phyloP scores from a whole-genome alignment of 2,888 invertebrate species.

The Erannis defoliaria region DNA sequence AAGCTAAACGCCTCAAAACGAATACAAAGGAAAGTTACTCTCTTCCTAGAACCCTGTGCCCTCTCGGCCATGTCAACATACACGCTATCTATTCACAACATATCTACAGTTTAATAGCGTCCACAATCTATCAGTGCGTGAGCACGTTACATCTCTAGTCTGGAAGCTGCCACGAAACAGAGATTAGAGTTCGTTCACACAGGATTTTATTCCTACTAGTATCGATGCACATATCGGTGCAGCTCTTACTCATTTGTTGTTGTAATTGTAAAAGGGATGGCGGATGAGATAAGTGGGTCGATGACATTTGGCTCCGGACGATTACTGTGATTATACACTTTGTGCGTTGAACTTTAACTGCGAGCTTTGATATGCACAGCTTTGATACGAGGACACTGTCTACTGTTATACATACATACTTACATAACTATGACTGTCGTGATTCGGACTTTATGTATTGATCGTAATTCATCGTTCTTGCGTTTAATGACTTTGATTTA shows the following conservation, averaged over 20 bases:
- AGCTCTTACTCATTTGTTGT: constrained; percentile 86
- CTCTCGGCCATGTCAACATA: constrained; percentile 45
- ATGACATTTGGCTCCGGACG: constrained; percentile 85
- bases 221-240: constrained; percentile 83
- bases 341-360: constrained; percentile 84
- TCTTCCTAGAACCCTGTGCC: constrained; percentile 31
- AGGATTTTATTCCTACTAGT: constrained; percentile 85
- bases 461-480: constrained; percentile 14
- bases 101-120: constrained; percentile 48
- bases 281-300: constrained; percentile 86
- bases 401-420: constrained; percentile 6
- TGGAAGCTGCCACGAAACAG: constrained; percentile 81
- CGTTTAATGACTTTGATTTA: constrained; percentile 21
- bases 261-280: constrained; percentile 86
- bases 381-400: constrained; percentile 62
- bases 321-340: constrained; percentile 86
- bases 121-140: constrained; percentile 67
- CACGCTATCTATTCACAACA: constrained; percentile 42
- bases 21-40: constrained; percentile 14
- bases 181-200: constrained; percentile 87
- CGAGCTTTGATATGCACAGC: constrained; percentile 71
- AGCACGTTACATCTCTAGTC: constrained; percentile 72
- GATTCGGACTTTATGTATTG: constrained; percentile 46
- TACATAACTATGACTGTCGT: constrained; percentile 19
- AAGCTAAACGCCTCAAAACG: neutral